phyloP scores from a whole-genome alignment of 2,888 invertebrate genomes.

The Synanthedon tipuliformis region DNA sequence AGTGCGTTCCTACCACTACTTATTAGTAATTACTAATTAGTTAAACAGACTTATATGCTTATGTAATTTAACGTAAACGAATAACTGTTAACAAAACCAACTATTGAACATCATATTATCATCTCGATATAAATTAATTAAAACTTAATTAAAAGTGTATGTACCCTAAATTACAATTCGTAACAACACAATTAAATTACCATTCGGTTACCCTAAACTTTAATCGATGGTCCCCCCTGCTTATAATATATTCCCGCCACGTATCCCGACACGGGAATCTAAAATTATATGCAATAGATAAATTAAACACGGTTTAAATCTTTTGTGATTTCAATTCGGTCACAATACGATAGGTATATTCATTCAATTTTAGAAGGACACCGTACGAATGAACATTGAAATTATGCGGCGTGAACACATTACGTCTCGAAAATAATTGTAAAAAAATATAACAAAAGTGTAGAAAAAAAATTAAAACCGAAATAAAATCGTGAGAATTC shows the following conservation, averaged over 20 bases:
- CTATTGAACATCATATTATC: too few relatives aligned
- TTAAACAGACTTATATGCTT: too few relatives aligned
- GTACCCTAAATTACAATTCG: background rate
- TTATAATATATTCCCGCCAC: background rate
- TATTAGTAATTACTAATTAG: too few relatives aligned
- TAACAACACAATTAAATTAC: background rate
- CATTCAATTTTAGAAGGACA: constrained; percentile 40
- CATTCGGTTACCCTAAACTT: constrained; percentile 1
- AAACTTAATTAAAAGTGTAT: background rate
- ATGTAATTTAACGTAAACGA: too few relatives aligned
- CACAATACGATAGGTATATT: constrained; percentile 25
- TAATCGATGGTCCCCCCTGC: constrained; percentile 2
- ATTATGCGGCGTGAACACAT: constrained; percentile 68
- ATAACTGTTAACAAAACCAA: too few relatives aligned
- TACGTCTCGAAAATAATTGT: constrained; percentile 55
- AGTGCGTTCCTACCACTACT: too few relatives aligned
- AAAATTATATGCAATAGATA: constrained; percentile 21
- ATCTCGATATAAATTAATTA: background rate
- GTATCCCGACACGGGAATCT: background rate
- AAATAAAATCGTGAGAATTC: constrained; percentile 57
- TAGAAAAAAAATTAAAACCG: constrained; percentile 36
- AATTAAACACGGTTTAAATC: constrained; percentile 40
- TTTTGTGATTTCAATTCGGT: constrained; percentile 24
- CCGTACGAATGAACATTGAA: constrained; percentile 25
- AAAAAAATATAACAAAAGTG: constrained; percentile 34